Evolutionary conservation across 2,113 vertebrate species (phyloP), one percentile per base, ranked within the genome.

Genomic region (Rutilus rutilus): DNA sequence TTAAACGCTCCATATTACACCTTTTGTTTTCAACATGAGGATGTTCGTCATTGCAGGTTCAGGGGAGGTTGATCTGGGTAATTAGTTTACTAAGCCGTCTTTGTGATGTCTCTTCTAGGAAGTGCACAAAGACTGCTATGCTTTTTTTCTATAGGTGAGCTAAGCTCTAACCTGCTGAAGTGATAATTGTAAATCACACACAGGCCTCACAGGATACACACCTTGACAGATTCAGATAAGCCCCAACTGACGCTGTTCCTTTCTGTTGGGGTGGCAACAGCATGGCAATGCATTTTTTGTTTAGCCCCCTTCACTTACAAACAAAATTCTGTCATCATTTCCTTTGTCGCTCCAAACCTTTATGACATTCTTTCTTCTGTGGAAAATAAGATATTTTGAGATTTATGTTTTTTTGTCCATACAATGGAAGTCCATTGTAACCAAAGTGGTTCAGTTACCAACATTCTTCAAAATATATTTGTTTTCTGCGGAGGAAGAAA

Each of bases 151-250:
- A 17, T 52, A 4, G 79, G 19, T 33, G 62, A 33, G 36, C 42
- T 47, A 67, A 67, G 79, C 59, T 64, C 39, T 62, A 23, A 79
- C 54, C 54, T 60, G 33, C 54, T 64, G 79, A 69, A 50, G 60
- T 82, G 62, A 52, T 82, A 15, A 52, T 82, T 69, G 62, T 69
- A 67, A 82, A 69, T 81, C 60, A 3, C 42, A 79, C 57, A 62
- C 12, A 79, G 14, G 39, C 39, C 78, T 67, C 79, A 67, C 1
- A 62, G 42, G 62, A 82, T 2, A 0, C 45, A 4, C 79, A 64
- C 59, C 59, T 80, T 80, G 62, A 52, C 47, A 54, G 75, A 77
- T 82, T 50, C 60, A 30, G 54, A 60, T 39, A 19, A 62, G 33
- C 33, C 36, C 33, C 14, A 62, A 45, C 54, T 15, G 57, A 80